phyloP scores from a whole-genome alignment of 2,797 vertebrate genomes.

The Chelmon rostratus region DNA sequence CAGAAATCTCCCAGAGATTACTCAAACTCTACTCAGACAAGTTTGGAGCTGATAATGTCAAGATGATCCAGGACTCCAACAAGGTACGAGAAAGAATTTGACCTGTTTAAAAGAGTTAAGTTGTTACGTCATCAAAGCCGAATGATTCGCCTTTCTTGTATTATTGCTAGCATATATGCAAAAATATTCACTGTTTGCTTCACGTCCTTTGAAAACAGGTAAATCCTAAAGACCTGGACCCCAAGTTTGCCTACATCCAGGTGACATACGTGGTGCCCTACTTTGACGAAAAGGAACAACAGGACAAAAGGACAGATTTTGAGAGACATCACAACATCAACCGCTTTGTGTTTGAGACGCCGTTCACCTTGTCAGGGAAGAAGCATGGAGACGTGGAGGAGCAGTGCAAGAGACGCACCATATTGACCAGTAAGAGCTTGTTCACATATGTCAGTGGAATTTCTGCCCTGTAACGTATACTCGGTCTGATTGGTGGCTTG shows the following conservation, averaged over 20 bases:
- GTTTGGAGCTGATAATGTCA: constrained; percentile 97
- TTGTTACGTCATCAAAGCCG: not conserved
- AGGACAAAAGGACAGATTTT: constrained; percentile 95
- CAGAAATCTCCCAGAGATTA: constrained; percentile 97
- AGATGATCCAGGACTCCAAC: constrained; percentile 99
- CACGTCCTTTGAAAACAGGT: constrained; percentile 84
- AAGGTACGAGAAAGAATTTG: constrained; percentile 86
- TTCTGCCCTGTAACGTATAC: not conserved
- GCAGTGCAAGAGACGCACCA: constrained; percentile 96
- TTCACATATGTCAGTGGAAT: not conserved
- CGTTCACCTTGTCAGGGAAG: constrained; percentile 96
- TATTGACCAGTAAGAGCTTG: constrained; percentile 90
- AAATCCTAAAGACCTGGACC: constrained; percentile 96
- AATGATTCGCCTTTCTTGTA: not conserved
- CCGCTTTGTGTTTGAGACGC: constrained; percentile 97
- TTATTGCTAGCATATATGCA: not conserved
- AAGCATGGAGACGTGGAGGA: constrained; percentile 98
- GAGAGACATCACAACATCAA: constrained; percentile 97
- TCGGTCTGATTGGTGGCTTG: not conserved
- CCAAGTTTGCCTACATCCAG: constrained; percentile 97
- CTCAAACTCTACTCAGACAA: constrained; percentile 99
- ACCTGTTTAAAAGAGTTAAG: not conserved
- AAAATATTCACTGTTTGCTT: not conserved
- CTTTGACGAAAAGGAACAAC: constrained; percentile 96
- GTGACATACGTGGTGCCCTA: constrained; percentile 97